Evolutionary conservation across 2,113 vertebrate genomes (phyloP).

Genomic region (Ondatra zibethicus): DNA sequence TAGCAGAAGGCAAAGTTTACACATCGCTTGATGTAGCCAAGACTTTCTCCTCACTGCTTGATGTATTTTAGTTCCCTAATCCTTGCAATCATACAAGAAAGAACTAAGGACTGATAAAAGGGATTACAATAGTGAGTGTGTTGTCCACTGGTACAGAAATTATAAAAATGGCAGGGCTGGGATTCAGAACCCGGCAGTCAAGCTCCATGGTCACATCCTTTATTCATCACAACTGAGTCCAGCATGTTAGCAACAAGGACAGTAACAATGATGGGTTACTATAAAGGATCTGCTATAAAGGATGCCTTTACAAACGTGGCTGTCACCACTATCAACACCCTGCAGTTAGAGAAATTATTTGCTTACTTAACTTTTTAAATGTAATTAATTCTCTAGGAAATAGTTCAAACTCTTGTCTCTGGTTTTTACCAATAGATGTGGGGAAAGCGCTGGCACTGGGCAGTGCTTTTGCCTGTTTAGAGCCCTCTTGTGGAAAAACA

Average conservation of each 20-base stretch:
- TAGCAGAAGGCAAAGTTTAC: not conserved
- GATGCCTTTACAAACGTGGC: not conserved
- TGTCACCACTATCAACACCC: not conserved
- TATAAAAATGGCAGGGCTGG: not conserved
- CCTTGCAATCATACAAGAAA: not conserved
- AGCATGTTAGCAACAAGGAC: not conserved
- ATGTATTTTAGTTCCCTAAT: not conserved
- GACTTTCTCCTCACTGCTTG: not conserved
- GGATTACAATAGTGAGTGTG: not conserved
- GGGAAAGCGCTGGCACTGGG: not conserved
- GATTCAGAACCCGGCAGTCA: not conserved
- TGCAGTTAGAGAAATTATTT: not conserved
- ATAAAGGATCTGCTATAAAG: too few relatives aligned
- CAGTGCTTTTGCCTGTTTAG: not conserved
- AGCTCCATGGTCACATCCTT: not conserved
- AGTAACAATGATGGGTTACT: not conserved
- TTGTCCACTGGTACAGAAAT: not conserved
- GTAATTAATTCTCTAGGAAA: conserved; percentile 44
- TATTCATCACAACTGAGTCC: not conserved
- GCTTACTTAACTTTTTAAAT: not conserved
- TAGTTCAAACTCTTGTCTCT: conserved; percentile 36
- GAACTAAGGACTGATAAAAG: not conserved
- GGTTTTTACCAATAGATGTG: conserved; percentile 54
- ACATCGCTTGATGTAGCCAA: not conserved
- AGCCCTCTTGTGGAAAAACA: conserved; percentile 69